phyloP scores from a whole-genome alignment of 2,888 invertebrate genomes.

The Ceriagrion tenellum region DNA sequence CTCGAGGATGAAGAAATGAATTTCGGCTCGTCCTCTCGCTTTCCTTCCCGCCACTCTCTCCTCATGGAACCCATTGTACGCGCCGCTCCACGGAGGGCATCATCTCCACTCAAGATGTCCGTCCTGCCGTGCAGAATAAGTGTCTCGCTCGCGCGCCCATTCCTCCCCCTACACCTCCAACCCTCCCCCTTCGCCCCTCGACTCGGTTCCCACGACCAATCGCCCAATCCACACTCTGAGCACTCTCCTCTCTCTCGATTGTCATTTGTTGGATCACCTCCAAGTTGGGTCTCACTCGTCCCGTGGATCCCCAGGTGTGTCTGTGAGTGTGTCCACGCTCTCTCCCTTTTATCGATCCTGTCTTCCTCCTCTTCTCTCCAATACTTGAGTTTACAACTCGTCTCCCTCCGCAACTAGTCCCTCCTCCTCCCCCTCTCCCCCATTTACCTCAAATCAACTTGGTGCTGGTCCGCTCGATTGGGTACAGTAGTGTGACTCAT shows the following conservation, averaged over 20 bases:
- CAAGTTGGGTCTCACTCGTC: neutral
- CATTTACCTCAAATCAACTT: no score
- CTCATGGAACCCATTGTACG: neutral
- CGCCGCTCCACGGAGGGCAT: no score
- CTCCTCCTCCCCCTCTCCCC: neutral
- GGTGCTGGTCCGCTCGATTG: no score
- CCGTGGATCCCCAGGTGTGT: neutral
- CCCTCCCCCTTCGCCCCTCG: neutral
- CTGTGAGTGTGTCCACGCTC: no score
- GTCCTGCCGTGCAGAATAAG: neutral
- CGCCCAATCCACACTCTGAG: neutral
- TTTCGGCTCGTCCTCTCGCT: neutral
- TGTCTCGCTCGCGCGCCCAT: neutral
- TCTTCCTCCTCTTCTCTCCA: neutral
- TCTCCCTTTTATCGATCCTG: neutral
- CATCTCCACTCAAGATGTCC: neutral
- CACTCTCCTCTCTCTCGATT: neutral
- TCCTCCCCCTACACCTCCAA: neutral
- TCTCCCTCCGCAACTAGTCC: neutral
- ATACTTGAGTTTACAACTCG: neutral
- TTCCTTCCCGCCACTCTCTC: neutral
- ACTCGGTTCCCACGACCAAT: neutral
- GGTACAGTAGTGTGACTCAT: no score
- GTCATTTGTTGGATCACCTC: conserved; percentile 24
- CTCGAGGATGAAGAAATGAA: no score